Evolutionary conservation across 1,140 invertebrate species (phyloP).

Genomic region (Periplaneta americana): DNA sequence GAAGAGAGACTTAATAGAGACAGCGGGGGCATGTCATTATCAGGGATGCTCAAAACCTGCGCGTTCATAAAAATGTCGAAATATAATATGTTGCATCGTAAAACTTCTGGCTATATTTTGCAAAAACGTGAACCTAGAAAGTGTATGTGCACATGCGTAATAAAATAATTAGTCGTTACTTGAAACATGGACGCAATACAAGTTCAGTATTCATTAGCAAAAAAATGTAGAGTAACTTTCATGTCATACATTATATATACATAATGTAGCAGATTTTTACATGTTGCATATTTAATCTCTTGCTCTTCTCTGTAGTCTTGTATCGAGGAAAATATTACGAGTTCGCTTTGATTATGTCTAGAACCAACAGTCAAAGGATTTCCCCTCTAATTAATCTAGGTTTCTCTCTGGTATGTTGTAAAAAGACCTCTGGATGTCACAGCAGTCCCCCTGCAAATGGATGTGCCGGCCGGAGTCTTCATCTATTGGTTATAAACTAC

Average conservation of each 20-base stretch:
- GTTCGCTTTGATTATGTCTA: neutral
- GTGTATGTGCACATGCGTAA: too few relatives aligned
- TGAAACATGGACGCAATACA: neutral
- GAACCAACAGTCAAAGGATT: neutral
- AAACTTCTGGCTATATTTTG: too few relatives aligned
- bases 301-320: neutral
- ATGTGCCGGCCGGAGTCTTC: neutral
- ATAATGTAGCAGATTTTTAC: neutral
- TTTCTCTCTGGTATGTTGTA: neutral
- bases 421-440: neutral
- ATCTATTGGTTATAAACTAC: neutral
- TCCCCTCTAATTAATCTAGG: neutral
- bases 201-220: neutral
- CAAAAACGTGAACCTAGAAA: too few relatives aligned
- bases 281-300: neutral
- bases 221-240: neutral
- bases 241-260: neutral
- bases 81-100: too few relatives aligned
- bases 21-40: too few relatives aligned
- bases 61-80: too few relatives aligned
- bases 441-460: neutral
- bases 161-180: neutral
- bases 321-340: neutral
- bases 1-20: too few relatives aligned
- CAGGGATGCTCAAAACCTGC: too few relatives aligned